These are phyloP conservation scores for Euglossa dilemma DNA, from an alignment of 1,140 invertebrate genomes.

Conservation along the genomic window DNA sequence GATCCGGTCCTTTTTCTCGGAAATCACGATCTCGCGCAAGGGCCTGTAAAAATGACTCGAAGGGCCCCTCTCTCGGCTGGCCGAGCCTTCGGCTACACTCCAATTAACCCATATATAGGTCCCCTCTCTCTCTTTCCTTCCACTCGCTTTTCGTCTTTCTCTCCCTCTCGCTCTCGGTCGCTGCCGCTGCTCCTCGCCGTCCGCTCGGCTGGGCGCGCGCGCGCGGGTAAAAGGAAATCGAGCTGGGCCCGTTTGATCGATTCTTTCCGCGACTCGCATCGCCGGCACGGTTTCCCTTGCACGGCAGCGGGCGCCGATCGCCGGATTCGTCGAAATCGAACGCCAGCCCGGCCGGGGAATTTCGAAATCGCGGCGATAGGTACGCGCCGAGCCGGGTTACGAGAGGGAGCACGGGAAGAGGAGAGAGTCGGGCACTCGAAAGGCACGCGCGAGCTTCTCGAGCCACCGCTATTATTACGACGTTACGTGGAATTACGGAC, in stretches of 20 bases:
- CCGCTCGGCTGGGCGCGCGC: no score
- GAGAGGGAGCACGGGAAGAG: neutral
- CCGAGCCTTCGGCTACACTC: slow-evolving; percentile 37
- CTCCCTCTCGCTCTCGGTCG: no score
- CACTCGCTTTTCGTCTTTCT: neutral
- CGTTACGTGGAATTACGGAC: slow-evolving; percentile 34
- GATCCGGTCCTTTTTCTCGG: slow-evolving; percentile 9
- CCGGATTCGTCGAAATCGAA: neutral
- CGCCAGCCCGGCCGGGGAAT: neutral
- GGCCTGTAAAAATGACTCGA: slow-evolving; percentile 21
- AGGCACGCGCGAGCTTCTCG: slow-evolving; percentile 9
- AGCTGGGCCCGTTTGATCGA: slow-evolving; percentile 27
- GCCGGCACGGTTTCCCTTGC: neutral
- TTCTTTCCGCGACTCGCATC: slow-evolving; percentile 16
- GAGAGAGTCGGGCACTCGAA: neutral
- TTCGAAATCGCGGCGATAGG: neutral
- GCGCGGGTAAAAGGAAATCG: slow-evolving; percentile 24
- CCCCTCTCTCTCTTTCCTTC: neutral
- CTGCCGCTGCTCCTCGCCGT: no score
- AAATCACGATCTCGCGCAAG: slow-evolving; percentile 25
- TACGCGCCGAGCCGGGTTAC: neutral
- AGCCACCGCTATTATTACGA: slow-evolving; percentile 32
- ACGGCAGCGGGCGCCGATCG: neutral
- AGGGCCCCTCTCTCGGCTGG: slow-evolving; percentile 10
- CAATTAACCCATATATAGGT: slow-evolving; percentile 54